These are phyloP conservation scores for Aphelinus atriplicis DNA, from an alignment of 1,140 invertebrate species.

Conservation along the genomic window DNA sequence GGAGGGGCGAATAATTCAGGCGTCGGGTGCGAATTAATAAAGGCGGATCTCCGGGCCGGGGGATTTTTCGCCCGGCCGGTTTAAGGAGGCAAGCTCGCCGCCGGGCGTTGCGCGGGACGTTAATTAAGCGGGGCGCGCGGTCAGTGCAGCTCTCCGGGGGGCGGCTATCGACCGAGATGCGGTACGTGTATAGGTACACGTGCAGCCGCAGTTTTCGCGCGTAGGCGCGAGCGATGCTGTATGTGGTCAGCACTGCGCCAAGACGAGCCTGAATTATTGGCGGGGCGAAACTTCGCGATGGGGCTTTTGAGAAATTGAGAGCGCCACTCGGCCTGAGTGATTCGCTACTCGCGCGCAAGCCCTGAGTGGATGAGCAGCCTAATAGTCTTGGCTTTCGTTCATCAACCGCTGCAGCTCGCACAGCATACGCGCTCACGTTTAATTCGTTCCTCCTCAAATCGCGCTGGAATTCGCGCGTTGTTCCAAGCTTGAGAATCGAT, in stretches of 20 bases:
- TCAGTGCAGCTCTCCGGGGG: neutral
- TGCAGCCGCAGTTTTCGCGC: neutral
- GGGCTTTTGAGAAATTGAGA: too few species aligned
- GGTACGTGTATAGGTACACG: neutral
- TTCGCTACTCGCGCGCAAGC: too few species aligned
- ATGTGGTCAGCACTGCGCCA: neutral
- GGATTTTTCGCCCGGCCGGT: constrained; percentile 4
- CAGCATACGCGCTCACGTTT: too few species aligned
- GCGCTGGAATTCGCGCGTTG: too few species aligned
- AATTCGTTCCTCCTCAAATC: too few species aligned
- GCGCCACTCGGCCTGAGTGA: too few species aligned
- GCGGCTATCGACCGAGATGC: constrained; percentile 33
- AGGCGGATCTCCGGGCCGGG: constrained; percentile 10
- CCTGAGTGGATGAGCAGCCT: too few species aligned
- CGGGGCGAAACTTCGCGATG: too few species aligned
- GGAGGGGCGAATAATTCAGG: neutral
- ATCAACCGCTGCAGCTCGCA: too few species aligned
- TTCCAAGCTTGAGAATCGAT: too few species aligned
- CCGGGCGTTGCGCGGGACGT: constrained; percentile 10
- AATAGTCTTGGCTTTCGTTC: too few species aligned
- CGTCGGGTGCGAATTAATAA: constrained; percentile 5
- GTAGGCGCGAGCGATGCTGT: neutral
- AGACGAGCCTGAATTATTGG: neutral
- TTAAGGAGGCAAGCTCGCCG: neutral
- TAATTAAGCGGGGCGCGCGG: constrained; percentile 29